A percentile compares a stretch with the other conserved stretches of the same genome.
phyloP scores from a whole-genome alignment of 2,113 vertebrate species.

The Xenopus laevis region DNA sequence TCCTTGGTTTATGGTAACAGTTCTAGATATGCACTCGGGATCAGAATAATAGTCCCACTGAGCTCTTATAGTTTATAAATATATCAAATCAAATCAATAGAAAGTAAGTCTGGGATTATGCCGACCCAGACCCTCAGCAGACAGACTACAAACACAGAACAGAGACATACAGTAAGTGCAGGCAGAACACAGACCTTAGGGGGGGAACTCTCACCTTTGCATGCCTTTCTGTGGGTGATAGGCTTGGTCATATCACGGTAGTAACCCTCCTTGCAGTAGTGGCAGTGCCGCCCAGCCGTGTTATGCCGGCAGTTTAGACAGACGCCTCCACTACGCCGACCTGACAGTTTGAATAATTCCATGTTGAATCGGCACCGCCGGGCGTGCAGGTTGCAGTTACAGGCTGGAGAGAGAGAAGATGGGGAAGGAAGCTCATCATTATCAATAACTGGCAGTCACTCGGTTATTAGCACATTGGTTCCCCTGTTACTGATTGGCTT shows the following conservation, averaged over 20 bases:
- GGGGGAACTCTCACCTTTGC: slow-evolving; percentile 77
- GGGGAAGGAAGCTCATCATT: neutral
- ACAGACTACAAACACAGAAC: no score
- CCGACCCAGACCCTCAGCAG: no score
- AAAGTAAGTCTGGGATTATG: no score
- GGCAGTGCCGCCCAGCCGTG: slow-evolving; percentile 90
- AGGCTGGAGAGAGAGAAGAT: slow-evolving; percentile 64
- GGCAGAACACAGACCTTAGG: no score
- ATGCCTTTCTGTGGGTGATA: slow-evolving; percentile 92
- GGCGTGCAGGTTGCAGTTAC: slow-evolving; percentile 93
- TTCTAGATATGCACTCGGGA: no score
- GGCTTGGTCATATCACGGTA: slow-evolving; percentile 91
- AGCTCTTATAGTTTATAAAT: no score
- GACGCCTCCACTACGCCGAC: slow-evolving; percentile 90
- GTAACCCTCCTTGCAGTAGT: slow-evolving; percentile 96
- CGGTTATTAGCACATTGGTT: no score
- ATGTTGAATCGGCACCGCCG: slow-evolving; percentile 95
- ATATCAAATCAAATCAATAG: no score
- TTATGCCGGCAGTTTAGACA: slow-evolving; percentile 96
- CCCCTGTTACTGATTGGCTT: no score
- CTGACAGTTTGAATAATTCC: slow-evolving; percentile 94
- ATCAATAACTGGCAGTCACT: neutral
- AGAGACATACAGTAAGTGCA: no score
- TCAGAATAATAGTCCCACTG: no score
- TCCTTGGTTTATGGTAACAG: no score